These are phyloP conservation scores for Salvelinus sp. DNA, from an alignment of 2,113 vertebrate genomes.

Conservation along the genomic window DNA sequence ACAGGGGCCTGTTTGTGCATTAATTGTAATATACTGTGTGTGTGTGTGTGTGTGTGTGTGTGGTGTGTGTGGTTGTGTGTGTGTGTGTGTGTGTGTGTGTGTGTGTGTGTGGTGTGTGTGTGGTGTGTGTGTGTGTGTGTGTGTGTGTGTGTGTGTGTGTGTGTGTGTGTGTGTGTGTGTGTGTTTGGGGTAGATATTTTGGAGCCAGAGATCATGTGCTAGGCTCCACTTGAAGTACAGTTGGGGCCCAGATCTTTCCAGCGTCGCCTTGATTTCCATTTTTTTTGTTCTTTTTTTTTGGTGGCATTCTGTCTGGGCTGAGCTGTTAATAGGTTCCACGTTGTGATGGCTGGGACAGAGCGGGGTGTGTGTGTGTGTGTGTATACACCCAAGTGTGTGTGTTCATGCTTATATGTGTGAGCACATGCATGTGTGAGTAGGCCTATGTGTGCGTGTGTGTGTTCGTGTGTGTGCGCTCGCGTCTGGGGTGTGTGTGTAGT, in stretches of 20 bases:
- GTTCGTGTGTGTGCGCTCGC: conserved; percentile 4
- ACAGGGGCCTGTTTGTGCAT: neutral
- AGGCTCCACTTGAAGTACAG: conserved; percentile 4
- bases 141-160: neutral
- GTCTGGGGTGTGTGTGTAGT: conserved; percentile 23
- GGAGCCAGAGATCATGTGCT: neutral
- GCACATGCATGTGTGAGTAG: conserved; percentile 8
- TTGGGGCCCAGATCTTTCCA: conserved; percentile 26
- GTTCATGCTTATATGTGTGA: conserved; percentile 1
- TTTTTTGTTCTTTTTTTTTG: conserved; percentile 36
- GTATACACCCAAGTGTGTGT: conserved; percentile 1
- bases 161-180: neutral
- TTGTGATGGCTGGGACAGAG: conserved; percentile 32
- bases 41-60: neutral
- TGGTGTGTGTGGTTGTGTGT: neutral
- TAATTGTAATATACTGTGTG: neutral
- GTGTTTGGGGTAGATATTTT: neutral
- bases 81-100: neutral
- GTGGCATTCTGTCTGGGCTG: conserved; percentile 55
- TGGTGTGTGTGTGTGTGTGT: too few relatives aligned
- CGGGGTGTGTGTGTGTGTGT: conserved; percentile 5
- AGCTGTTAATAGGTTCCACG: conserved; percentile 62
- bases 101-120: neutral
- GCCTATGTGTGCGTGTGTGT: neutral
- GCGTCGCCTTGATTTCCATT: conserved; percentile 37